Conservation (phyloP, 2,797 vertebrate species). For the Poliocrania exsul region DNA sequence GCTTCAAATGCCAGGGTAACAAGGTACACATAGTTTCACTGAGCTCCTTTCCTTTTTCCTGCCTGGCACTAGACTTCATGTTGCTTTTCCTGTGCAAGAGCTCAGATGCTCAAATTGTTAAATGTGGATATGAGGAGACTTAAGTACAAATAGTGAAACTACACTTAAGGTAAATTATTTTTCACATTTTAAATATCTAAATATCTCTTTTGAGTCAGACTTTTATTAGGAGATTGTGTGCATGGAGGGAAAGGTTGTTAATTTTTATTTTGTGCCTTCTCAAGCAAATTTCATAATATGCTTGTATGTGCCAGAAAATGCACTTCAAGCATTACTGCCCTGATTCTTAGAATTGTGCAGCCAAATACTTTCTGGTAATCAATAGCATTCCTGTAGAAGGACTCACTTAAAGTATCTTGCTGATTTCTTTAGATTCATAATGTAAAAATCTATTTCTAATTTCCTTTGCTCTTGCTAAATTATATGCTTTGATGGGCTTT, state of each 20-base stretch:
- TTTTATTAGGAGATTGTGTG: background rate
- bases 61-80: background rate
- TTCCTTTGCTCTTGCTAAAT: constrained; percentile 12
- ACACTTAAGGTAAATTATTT: background rate
- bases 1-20: background rate
- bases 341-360: background rate
- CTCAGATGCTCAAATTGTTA: background rate
- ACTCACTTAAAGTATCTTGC: background rate
- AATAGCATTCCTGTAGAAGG: background rate
- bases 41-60: background rate
- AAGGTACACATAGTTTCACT: background rate
- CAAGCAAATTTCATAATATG: background rate
- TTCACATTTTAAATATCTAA: background rate
- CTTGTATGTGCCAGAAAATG: background rate
- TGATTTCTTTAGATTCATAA: constrained; percentile 29
- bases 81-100: background rate
- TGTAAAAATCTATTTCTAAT: constrained; percentile 12
- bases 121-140: background rate
- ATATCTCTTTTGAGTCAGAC: background rate
- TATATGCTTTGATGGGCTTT: background rate
- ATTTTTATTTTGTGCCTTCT: constrained; percentile 8
- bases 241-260: background rate
- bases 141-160: background rate
- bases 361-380: background rate
- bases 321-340: background rate